Evolutionary conservation across 2,797 vertebrate species (phyloP).

Genomic region (Hyperoplus lanceolatus): DNA sequence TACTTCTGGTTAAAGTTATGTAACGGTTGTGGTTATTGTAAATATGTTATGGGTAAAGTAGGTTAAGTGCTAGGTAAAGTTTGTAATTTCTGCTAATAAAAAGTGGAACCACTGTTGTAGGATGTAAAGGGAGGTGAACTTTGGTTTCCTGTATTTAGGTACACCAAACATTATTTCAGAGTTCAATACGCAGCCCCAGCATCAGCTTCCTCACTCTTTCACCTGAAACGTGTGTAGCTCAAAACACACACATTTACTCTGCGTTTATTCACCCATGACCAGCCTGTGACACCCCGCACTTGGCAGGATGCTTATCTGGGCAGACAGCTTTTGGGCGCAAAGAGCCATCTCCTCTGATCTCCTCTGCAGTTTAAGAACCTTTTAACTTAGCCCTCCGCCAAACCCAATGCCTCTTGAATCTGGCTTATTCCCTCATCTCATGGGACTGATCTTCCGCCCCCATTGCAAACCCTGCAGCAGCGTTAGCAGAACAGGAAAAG

Average conservation of each 20-base stretch:
- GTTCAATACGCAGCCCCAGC: constrained; percentile 11
- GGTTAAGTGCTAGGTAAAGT: neutral
- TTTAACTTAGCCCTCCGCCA: constrained; percentile 82
- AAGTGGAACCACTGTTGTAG: neutral
- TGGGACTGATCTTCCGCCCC: constrained; percentile 81
- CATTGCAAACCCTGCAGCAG: constrained; percentile 77
- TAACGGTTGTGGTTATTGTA: neutral
- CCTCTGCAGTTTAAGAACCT: constrained; percentile 83
- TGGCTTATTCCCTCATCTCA: constrained; percentile 80
- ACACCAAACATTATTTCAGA: neutral
- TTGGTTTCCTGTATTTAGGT: neutral
- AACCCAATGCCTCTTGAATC: constrained; percentile 77
- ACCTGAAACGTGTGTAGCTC: constrained; percentile 53
- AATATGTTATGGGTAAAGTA: neutral
- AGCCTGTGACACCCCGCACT: constrained; percentile 70
- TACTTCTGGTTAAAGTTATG: neutral
- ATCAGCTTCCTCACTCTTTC: constrained; percentile 45
- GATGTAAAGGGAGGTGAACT: neutral
- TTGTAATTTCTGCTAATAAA: neutral
- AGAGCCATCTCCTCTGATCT: constrained; percentile 83
- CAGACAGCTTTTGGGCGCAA: constrained; percentile 76
- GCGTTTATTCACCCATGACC: constrained; percentile 75
- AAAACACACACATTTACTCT: constrained; percentile 48
- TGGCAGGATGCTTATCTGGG: constrained; percentile 82
- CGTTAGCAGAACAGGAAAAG: constrained; percentile 74